A percentile compares a stretch with the other conserved stretches of the same genome.
phyloP scores from a whole-genome alignment of 2,113 vertebrate species.

The human (Homo sapiens) region GRCh38 chr19:38950001-38950500 shows the following conservation, averaged over 20 bases:
- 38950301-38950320: slow-evolving; percentile 47
- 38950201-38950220: slow-evolving; percentile 52
- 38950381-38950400: too few relatives aligned
- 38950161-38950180: slow-evolving; percentile 64
- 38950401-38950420: background rate
- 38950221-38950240: slow-evolving; percentile 76
- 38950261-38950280: slow-evolving; percentile 37
- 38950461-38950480: background rate
- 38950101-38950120: slow-evolving; percentile 8
- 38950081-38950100: background rate
- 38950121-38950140: slow-evolving; percentile 64
- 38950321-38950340: background rate
- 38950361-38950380: background rate
- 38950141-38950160: slow-evolving; percentile 73
- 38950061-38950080: slow-evolving; percentile 11
- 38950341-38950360: background rate
- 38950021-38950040: slow-evolving; percentile 63
- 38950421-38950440: background rate
- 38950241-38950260: slow-evolving; percentile 73
- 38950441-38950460: background rate
- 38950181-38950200: slow-evolving; percentile 67
- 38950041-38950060: slow-evolving; percentile 21
- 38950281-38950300: background rate
- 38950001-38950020: slow-evolving; percentile 31
- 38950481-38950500: background rate